Conservation (phyloP, 2,888 invertebrate species). For the Chironomus riparius region DNA sequence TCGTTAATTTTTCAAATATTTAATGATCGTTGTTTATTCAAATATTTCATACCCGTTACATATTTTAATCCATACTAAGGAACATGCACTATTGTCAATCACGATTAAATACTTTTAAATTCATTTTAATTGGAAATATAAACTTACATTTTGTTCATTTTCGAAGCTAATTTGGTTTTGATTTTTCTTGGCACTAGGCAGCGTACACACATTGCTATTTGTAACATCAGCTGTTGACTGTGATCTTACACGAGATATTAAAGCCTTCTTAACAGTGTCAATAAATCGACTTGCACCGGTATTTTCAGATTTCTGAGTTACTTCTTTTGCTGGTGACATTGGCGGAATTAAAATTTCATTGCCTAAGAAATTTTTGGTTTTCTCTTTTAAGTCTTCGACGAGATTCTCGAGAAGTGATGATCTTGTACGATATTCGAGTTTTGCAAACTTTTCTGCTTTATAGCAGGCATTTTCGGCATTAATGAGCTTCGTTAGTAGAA, state of each 20-base stretch:
- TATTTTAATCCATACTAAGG: no score
- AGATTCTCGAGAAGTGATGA: slow-evolving; percentile 80
- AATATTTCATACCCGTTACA: no score
- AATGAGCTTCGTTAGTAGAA: slow-evolving; percentile 90
- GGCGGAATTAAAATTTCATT: slow-evolving; percentile 53
- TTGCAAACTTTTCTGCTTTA: slow-evolving; percentile 94
- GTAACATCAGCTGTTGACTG: slow-evolving; percentile 40
- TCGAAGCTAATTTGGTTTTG: slow-evolving; percentile 2
- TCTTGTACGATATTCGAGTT: slow-evolving; percentile 82
- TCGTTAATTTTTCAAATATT: no score
- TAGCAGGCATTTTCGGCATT: slow-evolving; percentile 98
- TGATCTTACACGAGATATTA: slow-evolving; percentile 65
- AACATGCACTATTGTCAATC: neutral
- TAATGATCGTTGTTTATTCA: no score
- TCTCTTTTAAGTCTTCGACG: slow-evolving; percentile 78
- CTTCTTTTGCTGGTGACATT: slow-evolving; percentile 53
- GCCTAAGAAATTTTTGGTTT: slow-evolving; percentile 78
- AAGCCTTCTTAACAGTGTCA: slow-evolving; percentile 81
- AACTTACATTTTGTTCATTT: slow-evolving; percentile 22
- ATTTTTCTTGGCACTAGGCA: slow-evolving; percentile 1
- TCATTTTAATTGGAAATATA: neutral
- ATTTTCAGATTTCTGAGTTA: slow-evolving; percentile 46
- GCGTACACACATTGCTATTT: neutral
- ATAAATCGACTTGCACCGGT: slow-evolving; percentile 71
- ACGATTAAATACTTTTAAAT: neutral